Evolutionary conservation across 2,888 invertebrate genomes (phyloP).

Genomic region (Antheraea assamensis): DNA sequence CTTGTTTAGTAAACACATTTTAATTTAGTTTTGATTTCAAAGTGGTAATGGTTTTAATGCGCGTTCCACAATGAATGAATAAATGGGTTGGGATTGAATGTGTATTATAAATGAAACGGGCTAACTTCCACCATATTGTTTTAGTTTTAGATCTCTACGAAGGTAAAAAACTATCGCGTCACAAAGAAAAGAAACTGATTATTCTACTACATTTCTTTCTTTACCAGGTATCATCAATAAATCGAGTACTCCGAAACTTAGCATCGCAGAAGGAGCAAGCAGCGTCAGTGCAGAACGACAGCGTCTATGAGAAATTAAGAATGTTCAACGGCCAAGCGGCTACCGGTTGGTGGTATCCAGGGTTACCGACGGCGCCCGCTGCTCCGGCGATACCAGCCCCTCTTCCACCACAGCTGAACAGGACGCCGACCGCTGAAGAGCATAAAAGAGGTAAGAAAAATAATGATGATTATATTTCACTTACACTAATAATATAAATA

Average conservation of each 20-base stretch:
- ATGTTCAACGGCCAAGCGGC: constrained; percentile 96
- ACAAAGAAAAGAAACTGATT: not conserved
- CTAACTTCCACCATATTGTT: too few species aligned
- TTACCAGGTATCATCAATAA: constrained; percentile 96
- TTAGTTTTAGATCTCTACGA: too few species aligned
- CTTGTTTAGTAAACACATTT: too few species aligned
- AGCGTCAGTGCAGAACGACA: constrained; percentile 90
- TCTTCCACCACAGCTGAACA: constrained; percentile 81
- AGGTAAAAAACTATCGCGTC: not conserved
- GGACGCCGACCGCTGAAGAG: constrained; percentile 85
- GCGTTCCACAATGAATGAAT: too few species aligned
- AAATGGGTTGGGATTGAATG: too few species aligned
- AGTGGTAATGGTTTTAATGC: too few species aligned
- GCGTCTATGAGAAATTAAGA: constrained; percentile 96
- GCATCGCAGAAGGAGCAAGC: constrained; percentile 98
- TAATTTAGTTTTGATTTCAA: too few species aligned
- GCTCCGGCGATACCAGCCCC: constrained; percentile 89
- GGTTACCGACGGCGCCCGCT: constrained; percentile 86
- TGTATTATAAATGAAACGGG: too few species aligned
- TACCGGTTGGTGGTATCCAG: constrained; percentile 93
- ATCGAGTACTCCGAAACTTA: constrained; percentile 97
- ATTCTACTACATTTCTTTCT: constrained; percentile 6
- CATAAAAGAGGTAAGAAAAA: constrained; percentile 87
- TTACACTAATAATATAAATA: too few species aligned
- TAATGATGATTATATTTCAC: not conserved